Evolutionary conservation across 2,888 invertebrate genomes (phyloP).

Genomic region (Andrena minutula): DNA sequence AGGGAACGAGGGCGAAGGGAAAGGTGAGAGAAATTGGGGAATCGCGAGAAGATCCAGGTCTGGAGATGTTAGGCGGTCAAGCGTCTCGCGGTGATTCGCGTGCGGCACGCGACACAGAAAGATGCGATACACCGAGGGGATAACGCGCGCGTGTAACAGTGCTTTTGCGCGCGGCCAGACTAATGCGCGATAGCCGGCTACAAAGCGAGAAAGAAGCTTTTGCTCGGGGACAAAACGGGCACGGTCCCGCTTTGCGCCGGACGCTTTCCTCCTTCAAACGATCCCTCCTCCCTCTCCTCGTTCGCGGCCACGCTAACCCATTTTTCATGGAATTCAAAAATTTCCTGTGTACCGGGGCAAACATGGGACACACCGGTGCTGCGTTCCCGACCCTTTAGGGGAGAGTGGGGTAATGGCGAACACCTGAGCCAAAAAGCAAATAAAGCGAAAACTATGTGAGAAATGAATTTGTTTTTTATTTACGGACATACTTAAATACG

Average conservation of each 20-base stretch:
- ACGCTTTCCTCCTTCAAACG: constrained; percentile 9
- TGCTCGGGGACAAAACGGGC: not conserved
- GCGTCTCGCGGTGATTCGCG: constrained; percentile 13
- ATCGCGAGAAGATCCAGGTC: constrained; percentile 22
- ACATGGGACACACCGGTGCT: not conserved
- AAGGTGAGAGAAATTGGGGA: not conserved
- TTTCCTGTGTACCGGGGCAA: not conserved
- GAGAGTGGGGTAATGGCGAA: no score
- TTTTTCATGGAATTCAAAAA: constrained; percentile 32
- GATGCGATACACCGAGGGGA: constrained; percentile 4
- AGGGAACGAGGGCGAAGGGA: not conserved
- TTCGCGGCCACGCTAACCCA: constrained; percentile 30
- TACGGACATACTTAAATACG: no score
- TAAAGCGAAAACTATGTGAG: no score
- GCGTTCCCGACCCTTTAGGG: constrained; percentile 14
- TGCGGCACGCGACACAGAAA: constrained; percentile 33
- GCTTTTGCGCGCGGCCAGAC: not conserved
- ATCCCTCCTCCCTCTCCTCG: not conserved
- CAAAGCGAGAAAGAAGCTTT: constrained; percentile 23
- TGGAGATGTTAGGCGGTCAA: constrained; percentile 14
- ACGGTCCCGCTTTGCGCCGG: not conserved
- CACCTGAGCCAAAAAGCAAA: no score
- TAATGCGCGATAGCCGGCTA: constrained; percentile 18
- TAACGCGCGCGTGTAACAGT: constrained; percentile 3
- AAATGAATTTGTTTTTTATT: no score